Percentiles rank a stretch among this genome's conserved stretches.
These are phyloP conservation scores for Heterochromis multidens DNA, from an alignment of 2,113 vertebrate species.

Conservation along the genomic window DNA sequence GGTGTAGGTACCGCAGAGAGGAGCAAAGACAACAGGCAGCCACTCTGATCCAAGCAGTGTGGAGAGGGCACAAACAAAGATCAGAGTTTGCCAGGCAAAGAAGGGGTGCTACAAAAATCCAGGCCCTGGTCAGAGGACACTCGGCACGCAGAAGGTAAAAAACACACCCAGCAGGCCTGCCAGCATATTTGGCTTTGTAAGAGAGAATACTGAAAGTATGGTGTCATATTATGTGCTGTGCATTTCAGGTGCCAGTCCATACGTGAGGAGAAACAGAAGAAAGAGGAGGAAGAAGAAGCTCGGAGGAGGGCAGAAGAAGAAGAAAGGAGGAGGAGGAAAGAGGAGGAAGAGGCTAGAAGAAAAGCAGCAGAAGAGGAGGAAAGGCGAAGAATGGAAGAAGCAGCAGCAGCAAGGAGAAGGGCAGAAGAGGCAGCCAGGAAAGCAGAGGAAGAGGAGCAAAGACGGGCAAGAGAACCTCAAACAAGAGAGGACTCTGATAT, in stretches of 20 bases:
- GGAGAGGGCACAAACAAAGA: constrained; percentile 79
- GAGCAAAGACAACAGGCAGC: constrained; percentile 69
- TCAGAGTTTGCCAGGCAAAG: constrained; percentile 57
- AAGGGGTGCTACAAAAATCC: constrained; percentile 76
- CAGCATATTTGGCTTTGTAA: background rate
- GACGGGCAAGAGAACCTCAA: constrained; percentile 39
- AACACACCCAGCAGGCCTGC: background rate
- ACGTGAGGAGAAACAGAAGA: constrained; percentile 65
- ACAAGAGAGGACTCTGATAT: constrained; percentile 69
- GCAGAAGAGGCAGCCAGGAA: constrained; percentile 37
- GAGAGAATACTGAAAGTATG: background rate
- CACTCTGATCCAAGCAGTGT: constrained; percentile 80
- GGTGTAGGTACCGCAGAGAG: constrained; percentile 73
- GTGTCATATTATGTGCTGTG: background rate
- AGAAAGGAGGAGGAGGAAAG: constrained; percentile 22
- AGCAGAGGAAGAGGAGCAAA: constrained; percentile 34
- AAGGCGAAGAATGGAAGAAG: constrained; percentile 16
- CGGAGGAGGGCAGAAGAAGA: constrained; percentile 43
- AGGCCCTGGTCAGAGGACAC: constrained; percentile 84
- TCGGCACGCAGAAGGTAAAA: constrained; percentile 85
- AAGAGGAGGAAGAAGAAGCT: constrained; percentile 46
- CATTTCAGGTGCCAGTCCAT: constrained; percentile 65
- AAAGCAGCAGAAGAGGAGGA: constrained; percentile 32
- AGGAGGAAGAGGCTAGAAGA: constrained; percentile 33
- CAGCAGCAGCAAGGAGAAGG: background rate